Base-by-base conservation (phyloP, 1,140 invertebrate species). In the Drosophila murphyi region DNA sequence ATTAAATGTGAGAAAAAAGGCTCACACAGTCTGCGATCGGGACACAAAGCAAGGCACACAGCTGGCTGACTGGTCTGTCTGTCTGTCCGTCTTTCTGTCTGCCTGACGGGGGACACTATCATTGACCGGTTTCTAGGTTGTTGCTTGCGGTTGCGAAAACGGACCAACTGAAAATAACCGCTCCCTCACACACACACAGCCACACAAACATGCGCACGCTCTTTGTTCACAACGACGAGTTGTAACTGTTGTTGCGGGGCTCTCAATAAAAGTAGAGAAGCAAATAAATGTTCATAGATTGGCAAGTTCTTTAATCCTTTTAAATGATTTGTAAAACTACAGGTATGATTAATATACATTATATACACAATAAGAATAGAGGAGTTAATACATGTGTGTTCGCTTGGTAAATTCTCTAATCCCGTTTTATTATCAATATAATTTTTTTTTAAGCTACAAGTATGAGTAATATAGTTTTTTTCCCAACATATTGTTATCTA, bases 1-100 rank as follows among this genome's bases (percentile, higher is more conserved):
- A 76, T 85, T 64, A 69, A 83, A 83, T 80, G 64, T 75, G 47
- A 78, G 59, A 73, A 82, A 82, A 6, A 67, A 64, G 65, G 48
- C 64, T 37, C 56, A 20, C 56, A 29, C 12, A 57, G 28, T 59
- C 34, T 7, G 41, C 37, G 29, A 62, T 67, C 52, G 65, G 47
- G 54, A 69, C 51, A 69, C 51, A 43, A 5, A 37, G 5, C 34
- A 73, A 41, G 0, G 0, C 2, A 20, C 56, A 70, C 62, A 72
- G 63, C 52, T 60, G 59, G 57, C 52, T 50, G 48, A 39, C 35
- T 39, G 37, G 37, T 8, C 37, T 39, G 39, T 20, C 37, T 39
- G 39, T 20, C 20, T 20, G 20, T 20, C 20, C 20, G 20, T 20
- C 20, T 20, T 20, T 20, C 20, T 20, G 1, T 20, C 20, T 20